A percentile compares a stretch with the other conserved stretches of the same genome.
Evolutionary conservation across 1,140 invertebrate genomes (phyloP).

Genomic region (Ectropis grisescens): DNA sequence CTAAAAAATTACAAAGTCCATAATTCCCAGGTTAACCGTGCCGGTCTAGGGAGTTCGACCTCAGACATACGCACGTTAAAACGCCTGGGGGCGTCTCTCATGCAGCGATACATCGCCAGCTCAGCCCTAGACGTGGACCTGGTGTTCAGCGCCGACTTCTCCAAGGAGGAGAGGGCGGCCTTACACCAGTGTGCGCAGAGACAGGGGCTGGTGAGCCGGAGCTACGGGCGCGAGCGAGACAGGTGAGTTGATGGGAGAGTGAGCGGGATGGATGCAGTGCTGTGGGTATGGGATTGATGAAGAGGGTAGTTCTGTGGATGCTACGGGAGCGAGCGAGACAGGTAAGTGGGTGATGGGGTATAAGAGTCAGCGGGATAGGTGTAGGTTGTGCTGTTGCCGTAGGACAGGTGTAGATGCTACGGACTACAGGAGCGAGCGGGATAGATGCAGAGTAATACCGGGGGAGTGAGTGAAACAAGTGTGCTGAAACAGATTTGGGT

Average conservation of each 20-base stretch:
- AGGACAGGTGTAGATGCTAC: constrained; percentile 72
- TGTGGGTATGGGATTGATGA: too few relatives aligned
- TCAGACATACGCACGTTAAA: constrained; percentile 43
- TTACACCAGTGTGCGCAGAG: constrained; percentile 73
- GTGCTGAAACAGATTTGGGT: too few relatives aligned
- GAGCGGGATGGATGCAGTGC: too few relatives aligned
- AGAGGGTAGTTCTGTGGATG: constrained; percentile 72
- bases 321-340: constrained; percentile 56
- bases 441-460: too few relatives aligned
- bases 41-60: constrained; percentile 49
- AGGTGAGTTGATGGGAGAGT: too few relatives aligned
- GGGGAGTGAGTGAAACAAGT: too few relatives aligned
- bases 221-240: constrained; percentile 62
- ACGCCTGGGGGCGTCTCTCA: constrained; percentile 33
- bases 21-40: constrained; percentile 52
- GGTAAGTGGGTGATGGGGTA: too few relatives aligned
- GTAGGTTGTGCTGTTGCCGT: too few relatives aligned
- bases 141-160: constrained; percentile 79
- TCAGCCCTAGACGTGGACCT: constrained; percentile 69
- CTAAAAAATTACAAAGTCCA: too few relatives aligned
- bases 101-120: constrained; percentile 56
- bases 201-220: constrained; percentile 70
- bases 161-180: constrained; percentile 77
- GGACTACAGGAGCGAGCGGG: constrained; percentile 52
- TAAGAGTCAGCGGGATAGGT: too few relatives aligned